phyloP scores from a whole-genome alignment of 2,888 invertebrate species.

The Ornithoptera alexandrae region DNA sequence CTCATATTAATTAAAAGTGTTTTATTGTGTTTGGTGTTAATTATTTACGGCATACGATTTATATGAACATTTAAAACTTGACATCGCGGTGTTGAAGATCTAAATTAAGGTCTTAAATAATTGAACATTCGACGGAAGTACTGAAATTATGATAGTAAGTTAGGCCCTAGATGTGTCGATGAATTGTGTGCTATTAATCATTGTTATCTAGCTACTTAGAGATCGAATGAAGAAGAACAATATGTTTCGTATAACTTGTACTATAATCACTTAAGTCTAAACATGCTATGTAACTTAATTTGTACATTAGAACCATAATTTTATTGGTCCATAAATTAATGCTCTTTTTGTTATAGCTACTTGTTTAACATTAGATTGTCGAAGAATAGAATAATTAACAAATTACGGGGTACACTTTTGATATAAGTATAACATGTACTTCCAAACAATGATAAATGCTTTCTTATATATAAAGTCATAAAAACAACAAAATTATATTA shows the following conservation, averaged over 20 bases:
- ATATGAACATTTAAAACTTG: constrained; percentile 1
- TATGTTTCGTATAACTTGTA: neutral
- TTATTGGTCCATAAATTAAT: neutral
- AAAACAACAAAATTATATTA: no score
- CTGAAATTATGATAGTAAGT: constrained; percentile 4
- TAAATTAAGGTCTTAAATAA: neutral
- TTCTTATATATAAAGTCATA: no score
- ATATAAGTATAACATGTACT: no score
- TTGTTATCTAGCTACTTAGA: neutral
- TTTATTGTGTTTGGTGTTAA: constrained; percentile 15
- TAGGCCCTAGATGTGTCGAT: neutral
- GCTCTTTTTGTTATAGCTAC: neutral
- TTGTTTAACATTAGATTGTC: neutral
- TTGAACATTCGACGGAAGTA: constrained; percentile 1
- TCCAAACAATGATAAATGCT: no score
- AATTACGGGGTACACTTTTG: no score
- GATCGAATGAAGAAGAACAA: neutral
- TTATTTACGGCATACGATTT: neutral
- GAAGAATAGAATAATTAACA: neutral
- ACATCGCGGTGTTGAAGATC: neutral
- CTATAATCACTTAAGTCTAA: neutral
- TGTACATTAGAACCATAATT: neutral
- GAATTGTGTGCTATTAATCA: neutral
- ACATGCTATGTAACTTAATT: neutral
- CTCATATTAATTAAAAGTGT: neutral